Conservation (phyloP, 2,888 invertebrate species). For the Byasa hedistus region DNA sequence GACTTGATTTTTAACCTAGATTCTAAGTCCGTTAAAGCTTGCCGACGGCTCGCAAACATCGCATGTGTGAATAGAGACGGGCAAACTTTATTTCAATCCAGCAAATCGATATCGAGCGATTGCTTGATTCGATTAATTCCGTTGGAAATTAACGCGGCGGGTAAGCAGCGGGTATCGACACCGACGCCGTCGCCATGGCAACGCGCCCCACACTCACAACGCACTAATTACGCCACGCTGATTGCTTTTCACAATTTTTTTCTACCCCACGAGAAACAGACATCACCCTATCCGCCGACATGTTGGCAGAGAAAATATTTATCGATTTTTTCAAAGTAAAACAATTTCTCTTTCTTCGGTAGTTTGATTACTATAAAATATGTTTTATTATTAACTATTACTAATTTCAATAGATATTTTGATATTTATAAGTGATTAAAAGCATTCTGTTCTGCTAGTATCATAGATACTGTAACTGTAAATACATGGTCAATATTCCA, state of each 20-base stretch:
- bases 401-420: too few relatives aligned
- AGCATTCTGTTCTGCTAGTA: too few relatives aligned
- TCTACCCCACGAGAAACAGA: slow-evolving; percentile 74
- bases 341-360: slow-evolving; percentile 31
- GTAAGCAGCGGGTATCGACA: slow-evolving; percentile 72
- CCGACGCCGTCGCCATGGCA: slow-evolving; percentile 69
- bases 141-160: slow-evolving; percentile 75
- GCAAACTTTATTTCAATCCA: slow-evolving; percentile 51
- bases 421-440: too few relatives aligned
- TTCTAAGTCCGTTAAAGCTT: slow-evolving; percentile 31
- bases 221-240: slow-evolving; percentile 80
- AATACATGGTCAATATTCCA: background rate
- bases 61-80: slow-evolving; percentile 32
- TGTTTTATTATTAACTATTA: too few relatives aligned
- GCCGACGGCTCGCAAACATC: slow-evolving; percentile 30
- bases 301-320: slow-evolving; percentile 36
- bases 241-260: slow-evolving; percentile 79
- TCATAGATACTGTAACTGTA: background rate
- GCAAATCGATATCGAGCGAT: slow-evolving; percentile 64
- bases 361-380: background rate
- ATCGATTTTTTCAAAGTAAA: slow-evolving; percentile 47
- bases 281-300: slow-evolving; percentile 64
- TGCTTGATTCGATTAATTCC: slow-evolving; percentile 75
- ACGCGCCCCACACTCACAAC: slow-evolving; percentile 79
- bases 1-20: slow-evolving; percentile 31